Percentiles rank a stretch among this genome's conserved stretches.
Conservation (phyloP, 2,113 vertebrate genomes). For the Leptodactylus fuscus region DNA sequence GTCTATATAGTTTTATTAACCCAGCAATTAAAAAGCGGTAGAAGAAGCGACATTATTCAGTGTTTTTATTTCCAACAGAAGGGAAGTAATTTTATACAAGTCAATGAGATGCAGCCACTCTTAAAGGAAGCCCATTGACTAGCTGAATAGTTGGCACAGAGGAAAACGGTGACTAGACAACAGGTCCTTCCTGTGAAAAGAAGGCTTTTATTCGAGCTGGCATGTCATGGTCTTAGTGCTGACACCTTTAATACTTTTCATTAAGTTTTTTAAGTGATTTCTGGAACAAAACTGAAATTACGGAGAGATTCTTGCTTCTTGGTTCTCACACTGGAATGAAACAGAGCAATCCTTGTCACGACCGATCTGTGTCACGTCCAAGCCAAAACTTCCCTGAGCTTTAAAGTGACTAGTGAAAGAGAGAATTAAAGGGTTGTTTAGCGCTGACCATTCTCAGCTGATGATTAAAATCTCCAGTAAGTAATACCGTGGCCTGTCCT, state of each 20-base stretch:
- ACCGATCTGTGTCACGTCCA: slow-evolving; percentile 4
- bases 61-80: slow-evolving; percentile 44
- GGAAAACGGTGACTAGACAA: slow-evolving; percentile 58
- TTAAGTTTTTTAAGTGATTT: slow-evolving; percentile 60
- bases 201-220: slow-evolving; percentile 60
- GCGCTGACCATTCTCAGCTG: slow-evolving; percentile 22
- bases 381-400: not conserved
- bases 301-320: slow-evolving; percentile 31
- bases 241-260: slow-evolving; percentile 57
- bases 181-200: not conserved
- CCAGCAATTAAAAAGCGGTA: not conserved
- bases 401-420: slow-evolving; percentile 42
- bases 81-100: not conserved
- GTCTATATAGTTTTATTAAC: not conserved
- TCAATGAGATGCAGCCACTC: slow-evolving; percentile 59
- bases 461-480: slow-evolving; percentile 54
- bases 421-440: slow-evolving; percentile 26
- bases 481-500: slow-evolving; percentile 13
- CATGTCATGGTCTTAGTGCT: slow-evolving; percentile 54
- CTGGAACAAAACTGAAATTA: slow-evolving; percentile 58
- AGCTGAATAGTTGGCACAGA: slow-evolving; percentile 58
- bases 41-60: slow-evolving; percentile 29
- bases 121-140: slow-evolving; percentile 44
- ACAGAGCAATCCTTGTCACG: slow-evolving; percentile 42
- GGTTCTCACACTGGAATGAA: slow-evolving; percentile 50